Evolutionary conservation across 2,113 vertebrate species (phyloP).

Genomic region (Tachysurus fulvidraco): DNA sequence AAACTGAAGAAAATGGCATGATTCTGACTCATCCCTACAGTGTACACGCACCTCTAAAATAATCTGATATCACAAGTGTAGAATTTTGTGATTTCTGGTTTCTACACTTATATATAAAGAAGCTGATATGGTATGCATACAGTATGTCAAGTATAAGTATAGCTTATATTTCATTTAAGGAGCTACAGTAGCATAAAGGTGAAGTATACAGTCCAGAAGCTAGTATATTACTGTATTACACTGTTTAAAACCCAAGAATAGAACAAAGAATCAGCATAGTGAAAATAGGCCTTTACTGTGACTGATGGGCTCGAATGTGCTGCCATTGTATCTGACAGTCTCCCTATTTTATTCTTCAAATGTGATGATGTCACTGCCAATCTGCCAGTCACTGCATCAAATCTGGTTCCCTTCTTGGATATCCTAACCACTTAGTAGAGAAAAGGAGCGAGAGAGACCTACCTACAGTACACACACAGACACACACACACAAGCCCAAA

Average conservation of each 20-base stretch:
- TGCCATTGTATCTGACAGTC: background rate
- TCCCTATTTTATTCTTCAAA: conserved; percentile 5
- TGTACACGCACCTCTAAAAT: background rate
- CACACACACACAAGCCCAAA: background rate
- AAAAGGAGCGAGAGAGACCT: background rate
- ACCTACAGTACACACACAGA: background rate
- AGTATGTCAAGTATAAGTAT: background rate
- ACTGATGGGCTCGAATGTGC: background rate
- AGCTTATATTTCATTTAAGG: background rate
- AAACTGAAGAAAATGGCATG: background rate
- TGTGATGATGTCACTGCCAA: background rate
- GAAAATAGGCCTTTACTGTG: background rate
- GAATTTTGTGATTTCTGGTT: background rate
- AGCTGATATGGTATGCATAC: background rate
- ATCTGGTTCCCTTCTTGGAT: background rate
- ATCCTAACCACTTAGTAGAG: background rate
- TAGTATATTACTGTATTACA: background rate
- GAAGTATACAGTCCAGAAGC: background rate
- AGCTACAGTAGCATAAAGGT: background rate
- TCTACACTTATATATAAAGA: background rate
- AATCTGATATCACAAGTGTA: background rate
- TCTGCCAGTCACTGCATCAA: background rate
- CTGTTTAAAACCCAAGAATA: background rate
- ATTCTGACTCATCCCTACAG: background rate
- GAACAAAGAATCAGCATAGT: background rate